Evolutionary conservation across 1,140 invertebrate genomes (phyloP), one percentile per base, ranked within the genome.

Genomic region (Trachymyrmex septentrionalis): DNA sequence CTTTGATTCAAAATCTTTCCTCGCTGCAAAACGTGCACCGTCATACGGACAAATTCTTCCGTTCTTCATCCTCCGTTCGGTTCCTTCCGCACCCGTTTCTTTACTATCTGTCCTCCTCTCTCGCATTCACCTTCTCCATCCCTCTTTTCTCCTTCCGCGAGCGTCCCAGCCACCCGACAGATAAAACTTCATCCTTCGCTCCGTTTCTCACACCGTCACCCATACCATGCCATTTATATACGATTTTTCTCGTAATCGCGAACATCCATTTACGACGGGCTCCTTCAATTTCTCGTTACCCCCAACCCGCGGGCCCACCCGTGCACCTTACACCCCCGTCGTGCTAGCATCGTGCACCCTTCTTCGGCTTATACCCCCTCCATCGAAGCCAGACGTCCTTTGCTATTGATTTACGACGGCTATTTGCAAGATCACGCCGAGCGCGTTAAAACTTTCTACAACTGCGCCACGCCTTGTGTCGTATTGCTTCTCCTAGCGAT

Each of bases 181-280:
- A 94, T 94, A 93, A 93, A 93, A 92, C 92, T 93, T 91, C 87
- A 93, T 93, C 89, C 80, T 81, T 64, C 87, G 72, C 61, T 82
- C 80, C 87, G 80, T 87, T 87, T 86, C 87, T 50, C 66, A 66
- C 84, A 61, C 88, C 88, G 67, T 69, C 67, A 64, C 78, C 75
- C 85, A 63, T 87, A 86, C 77, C 87, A 88, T 75, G 87, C 93
- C 93, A 94, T 94, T 94, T 94, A 94, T 94, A 93, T 92, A 94
- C 92, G 93, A 94, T 94, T 94, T 94, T 94, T 93, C 92, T 93
- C 93, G 92, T 93, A 94, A 94, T 94, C 93, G 93, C 91, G 90
- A 94, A 93, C 93, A 94, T 94, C 93, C 93, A 94, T 94, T 94
- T 94, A 93, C 92, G 88, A 89, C 72, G 85, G 81, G 93, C 92